These are phyloP conservation scores for Malthinus flaveolus DNA, from an alignment of 2,888 invertebrate species.

Conservation along the genomic window DNA sequence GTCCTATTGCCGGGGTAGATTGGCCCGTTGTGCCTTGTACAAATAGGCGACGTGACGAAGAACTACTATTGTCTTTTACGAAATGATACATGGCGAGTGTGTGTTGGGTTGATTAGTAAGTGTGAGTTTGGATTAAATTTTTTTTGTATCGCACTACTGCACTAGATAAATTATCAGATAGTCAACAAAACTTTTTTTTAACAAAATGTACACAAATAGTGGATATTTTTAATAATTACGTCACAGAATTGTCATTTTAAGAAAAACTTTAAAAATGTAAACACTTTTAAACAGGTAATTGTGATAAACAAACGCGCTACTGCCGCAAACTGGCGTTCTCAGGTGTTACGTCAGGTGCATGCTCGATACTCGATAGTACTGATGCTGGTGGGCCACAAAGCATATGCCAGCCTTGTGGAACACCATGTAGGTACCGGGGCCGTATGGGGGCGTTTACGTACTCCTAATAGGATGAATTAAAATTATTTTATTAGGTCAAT, in stretches of 20 bases:
- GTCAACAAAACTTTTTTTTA: too few species aligned
- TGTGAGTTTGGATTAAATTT: slow-evolving; percentile 25
- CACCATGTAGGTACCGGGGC: slow-evolving; percentile 41
- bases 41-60: slow-evolving; percentile 65
- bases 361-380: slow-evolving; percentile 44
- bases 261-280: too few species aligned
- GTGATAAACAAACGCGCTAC: slow-evolving; percentile 22
- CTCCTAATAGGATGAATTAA: slow-evolving; percentile 4
- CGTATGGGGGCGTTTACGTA: slow-evolving; percentile 40
- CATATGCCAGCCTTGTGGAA: slow-evolving; percentile 23
- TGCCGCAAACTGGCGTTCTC: slow-evolving; percentile 35
- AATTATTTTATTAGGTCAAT: slow-evolving; percentile 9
- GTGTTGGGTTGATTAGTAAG: slow-evolving; percentile 27
- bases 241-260: too few species aligned
- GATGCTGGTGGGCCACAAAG: slow-evolving; percentile 33
- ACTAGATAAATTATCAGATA: too few species aligned
- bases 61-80: slow-evolving; percentile 64
- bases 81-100: slow-evolving; percentile 73
- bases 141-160: neutral
- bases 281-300: neutral
- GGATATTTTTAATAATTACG: too few species aligned
- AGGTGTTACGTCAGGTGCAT: slow-evolving; percentile 53
- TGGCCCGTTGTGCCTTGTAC: slow-evolving; percentile 67
- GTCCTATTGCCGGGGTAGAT: slow-evolving; percentile 36
- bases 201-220: too few species aligned